Conservation (phyloP, 2,888 invertebrate species). For the Diplazon laetatorius region DNA sequence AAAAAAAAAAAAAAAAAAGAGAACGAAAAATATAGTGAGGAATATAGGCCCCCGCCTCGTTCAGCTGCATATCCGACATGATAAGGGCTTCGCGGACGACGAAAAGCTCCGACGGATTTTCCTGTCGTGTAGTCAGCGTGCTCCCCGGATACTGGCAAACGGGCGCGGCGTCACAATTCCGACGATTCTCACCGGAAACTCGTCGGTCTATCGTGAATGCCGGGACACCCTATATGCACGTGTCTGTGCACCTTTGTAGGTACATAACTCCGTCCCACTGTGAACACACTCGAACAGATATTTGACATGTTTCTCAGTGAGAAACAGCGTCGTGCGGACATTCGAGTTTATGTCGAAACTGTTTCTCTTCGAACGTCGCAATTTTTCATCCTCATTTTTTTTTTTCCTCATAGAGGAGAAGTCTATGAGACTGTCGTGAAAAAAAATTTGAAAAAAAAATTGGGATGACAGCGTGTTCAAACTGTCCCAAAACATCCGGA, state of each 20-base stretch:
- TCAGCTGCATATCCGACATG: conserved; percentile 66
- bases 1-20: neutral
- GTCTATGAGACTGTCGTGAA: too few relatives aligned
- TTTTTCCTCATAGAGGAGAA: too few relatives aligned
- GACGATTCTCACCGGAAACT: conserved; percentile 43
- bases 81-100: conserved; percentile 70
- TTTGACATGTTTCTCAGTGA: neutral
- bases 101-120: conserved; percentile 71
- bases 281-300: neutral
- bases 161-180: conserved; percentile 25
- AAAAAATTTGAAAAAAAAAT: too few relatives aligned
- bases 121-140: conserved; percentile 68
- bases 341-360: too few relatives aligned
- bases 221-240: neutral
- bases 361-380: too few relatives aligned
- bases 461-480: too few relatives aligned
- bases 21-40: neutral
- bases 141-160: conserved; percentile 40
- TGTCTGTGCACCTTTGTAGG: neutral
- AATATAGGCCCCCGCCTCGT: neutral
- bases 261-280: neutral
- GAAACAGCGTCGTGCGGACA: too few relatives aligned
- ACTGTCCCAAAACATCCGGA: too few relatives aligned
- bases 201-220: conserved; percentile 40
- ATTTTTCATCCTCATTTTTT: too few relatives aligned